Percentiles rank a stretch among this genome's conserved stretches.
Evolutionary conservation across 2,797 vertebrate species (phyloP).

Genomic region (Heterohyrax brucei): DNA sequence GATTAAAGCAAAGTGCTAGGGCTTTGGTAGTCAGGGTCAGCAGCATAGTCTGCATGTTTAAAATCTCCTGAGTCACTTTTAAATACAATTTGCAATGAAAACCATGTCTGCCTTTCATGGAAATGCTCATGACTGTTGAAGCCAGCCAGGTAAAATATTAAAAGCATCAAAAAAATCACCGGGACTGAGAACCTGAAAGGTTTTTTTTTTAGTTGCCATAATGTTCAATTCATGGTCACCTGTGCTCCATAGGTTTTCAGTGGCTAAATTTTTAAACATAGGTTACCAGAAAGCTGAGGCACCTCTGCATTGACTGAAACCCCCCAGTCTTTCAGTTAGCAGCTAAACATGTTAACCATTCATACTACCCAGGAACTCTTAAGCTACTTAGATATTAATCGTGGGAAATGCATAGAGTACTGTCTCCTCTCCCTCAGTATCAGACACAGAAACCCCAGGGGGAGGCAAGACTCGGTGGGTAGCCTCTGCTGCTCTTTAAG

Average conservation of each 20-base stretch:
- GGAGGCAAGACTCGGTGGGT: not conserved
- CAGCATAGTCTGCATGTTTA: not conserved
- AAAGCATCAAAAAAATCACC: not conserved
- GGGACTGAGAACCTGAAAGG: not conserved
- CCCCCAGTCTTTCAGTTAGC: too few species aligned
- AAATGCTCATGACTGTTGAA: not conserved
- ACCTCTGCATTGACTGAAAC: too few species aligned
- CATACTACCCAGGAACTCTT: not conserved
- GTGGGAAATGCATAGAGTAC: not conserved
- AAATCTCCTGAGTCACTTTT: not conserved
- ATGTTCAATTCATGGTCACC: too few species aligned
- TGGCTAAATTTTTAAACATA: too few species aligned
- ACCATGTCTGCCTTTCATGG: not conserved
- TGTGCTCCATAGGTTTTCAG: too few species aligned
- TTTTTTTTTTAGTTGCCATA: too few species aligned
- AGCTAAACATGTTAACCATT: too few species aligned
- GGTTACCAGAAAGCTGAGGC: too few species aligned
- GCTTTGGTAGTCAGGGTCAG: not conserved
- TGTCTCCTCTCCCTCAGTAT: not conserved
- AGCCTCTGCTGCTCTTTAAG: not conserved
- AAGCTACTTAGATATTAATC: not conserved
- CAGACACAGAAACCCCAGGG: not conserved
- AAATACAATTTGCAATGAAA: slow-evolving; percentile 26
- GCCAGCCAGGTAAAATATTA: not conserved
- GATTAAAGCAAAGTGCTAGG: not conserved